phyloP scores from a whole-genome alignment of 2,888 invertebrate species.

The Watsonalla cultraria region DNA sequence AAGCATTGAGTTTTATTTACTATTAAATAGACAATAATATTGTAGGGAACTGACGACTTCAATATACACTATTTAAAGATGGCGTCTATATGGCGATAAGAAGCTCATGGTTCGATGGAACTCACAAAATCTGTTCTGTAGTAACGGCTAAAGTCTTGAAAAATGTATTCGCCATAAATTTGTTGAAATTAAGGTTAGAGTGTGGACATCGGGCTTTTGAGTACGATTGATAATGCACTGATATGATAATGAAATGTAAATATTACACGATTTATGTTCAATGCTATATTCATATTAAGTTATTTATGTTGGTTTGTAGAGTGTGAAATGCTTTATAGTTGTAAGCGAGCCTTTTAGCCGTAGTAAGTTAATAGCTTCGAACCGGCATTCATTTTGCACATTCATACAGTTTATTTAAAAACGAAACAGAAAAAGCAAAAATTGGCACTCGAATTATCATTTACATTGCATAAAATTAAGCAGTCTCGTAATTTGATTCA shows the following conservation, averaged over 20 bases:
- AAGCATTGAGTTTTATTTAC: too few relatives aligned
- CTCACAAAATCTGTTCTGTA: too few relatives aligned
- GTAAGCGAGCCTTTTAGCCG: slow-evolving; percentile 38
- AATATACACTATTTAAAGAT: too few relatives aligned
- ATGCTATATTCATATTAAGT: slow-evolving; percentile 41
- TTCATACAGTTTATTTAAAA: background rate
- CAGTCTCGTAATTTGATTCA: slow-evolving; percentile 8
- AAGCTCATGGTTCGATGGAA: too few relatives aligned
- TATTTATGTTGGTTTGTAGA: slow-evolving; percentile 57
- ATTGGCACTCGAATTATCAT: too few relatives aligned
- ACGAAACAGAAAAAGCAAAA: too few relatives aligned
- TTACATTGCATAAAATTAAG: background rate
- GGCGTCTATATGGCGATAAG: too few relatives aligned
- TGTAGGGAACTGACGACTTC: too few relatives aligned
- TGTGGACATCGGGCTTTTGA: background rate
- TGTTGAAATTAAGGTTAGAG: background rate
- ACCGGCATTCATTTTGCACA: background rate
- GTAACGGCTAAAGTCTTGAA: too few relatives aligned
- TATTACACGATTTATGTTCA: slow-evolving; percentile 33
- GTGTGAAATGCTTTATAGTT: slow-evolving; percentile 38
- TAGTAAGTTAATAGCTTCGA: slow-evolving; percentile 7
- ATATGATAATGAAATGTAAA: slow-evolving; percentile 49
- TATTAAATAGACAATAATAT: too few relatives aligned
- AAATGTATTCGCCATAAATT: too few relatives aligned
- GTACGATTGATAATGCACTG: slow-evolving; percentile 9